A percentile compares a stretch with the other conserved stretches of the same genome.
Evolutionary conservation across 2,113 vertebrate species (phyloP).

Genomic region (Falco punctatus): DNA sequence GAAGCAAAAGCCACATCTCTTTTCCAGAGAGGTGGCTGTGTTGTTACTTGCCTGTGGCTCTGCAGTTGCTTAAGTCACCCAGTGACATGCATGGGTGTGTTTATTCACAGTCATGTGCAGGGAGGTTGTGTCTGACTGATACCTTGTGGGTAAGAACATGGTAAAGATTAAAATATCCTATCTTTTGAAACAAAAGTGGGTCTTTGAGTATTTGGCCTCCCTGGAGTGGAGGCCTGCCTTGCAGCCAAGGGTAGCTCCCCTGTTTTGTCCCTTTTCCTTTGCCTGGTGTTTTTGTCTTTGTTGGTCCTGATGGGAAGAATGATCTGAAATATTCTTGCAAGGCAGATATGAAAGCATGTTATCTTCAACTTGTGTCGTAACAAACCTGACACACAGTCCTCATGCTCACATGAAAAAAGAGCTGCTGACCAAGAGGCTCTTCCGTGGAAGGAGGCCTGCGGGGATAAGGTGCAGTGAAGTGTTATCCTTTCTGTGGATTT

Average conservation of each 20-base stretch:
- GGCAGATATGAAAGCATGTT: not conserved
- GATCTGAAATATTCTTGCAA: not conserved
- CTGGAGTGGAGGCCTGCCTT: not conserved
- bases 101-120: accelerated
- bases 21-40: not conserved
- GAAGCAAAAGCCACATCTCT: accelerated
- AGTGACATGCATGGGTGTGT: not conserved
- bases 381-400: not conserved
- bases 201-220: not conserved
- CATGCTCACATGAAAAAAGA: accelerated
- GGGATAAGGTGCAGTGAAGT: not conserved
- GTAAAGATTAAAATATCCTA: not conserved
- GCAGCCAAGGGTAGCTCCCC: not conserved
- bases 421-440: not conserved
- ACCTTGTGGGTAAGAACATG: not conserved
- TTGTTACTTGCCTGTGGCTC: not conserved
- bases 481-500: not conserved
- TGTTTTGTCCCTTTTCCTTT: accelerated
- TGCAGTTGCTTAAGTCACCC: not conserved
- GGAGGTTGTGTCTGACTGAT: not conserved
- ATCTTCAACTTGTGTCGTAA: not conserved
- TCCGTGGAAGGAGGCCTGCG: not conserved
- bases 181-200: not conserved
- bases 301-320: not conserved
- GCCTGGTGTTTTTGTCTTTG: accelerated